A percentile compares a stretch with the other conserved stretches of the same genome.
phyloP scores from a whole-genome alignment of 2,797 vertebrate genomes.

The Poliocrania exsul region DNA sequence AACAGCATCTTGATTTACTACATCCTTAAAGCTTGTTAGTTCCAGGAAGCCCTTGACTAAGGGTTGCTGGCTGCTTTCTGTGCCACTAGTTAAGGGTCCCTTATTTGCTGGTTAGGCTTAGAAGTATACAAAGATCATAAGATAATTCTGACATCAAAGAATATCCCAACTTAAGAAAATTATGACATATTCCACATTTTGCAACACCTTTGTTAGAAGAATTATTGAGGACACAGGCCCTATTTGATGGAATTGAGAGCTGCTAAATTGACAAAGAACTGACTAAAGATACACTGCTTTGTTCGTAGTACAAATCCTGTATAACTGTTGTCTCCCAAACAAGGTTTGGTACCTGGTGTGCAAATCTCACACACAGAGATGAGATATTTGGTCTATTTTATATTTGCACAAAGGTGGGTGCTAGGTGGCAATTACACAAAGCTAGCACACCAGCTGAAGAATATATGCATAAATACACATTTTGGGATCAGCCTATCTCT shows the following conservation, averaged over 20 bases:
- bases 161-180: not conserved
- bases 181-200: not conserved
- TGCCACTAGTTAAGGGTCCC: not conserved
- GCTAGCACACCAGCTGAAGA: not conserved
- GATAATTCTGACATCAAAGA: not conserved
- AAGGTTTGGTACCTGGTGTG: not conserved
- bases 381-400: not conserved
- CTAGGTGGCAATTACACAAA: not conserved
- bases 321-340: not conserved
- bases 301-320: not conserved
- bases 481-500: not conserved
- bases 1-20: not conserved
- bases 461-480: not conserved
- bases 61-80: not conserved
- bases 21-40: not conserved
- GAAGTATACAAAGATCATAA: not conserved
- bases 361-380: not conserved
- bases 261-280: not conserved
- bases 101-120: not conserved
- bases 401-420: not conserved
- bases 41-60: not conserved
- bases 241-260: not conserved
- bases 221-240: not conserved
- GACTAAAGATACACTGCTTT: not conserved
- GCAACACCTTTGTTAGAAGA: not conserved